These are phyloP conservation scores for Catharus minimus DNA, from an alignment of 2,113 vertebrate genomes.

Conservation along the genomic window DNA sequence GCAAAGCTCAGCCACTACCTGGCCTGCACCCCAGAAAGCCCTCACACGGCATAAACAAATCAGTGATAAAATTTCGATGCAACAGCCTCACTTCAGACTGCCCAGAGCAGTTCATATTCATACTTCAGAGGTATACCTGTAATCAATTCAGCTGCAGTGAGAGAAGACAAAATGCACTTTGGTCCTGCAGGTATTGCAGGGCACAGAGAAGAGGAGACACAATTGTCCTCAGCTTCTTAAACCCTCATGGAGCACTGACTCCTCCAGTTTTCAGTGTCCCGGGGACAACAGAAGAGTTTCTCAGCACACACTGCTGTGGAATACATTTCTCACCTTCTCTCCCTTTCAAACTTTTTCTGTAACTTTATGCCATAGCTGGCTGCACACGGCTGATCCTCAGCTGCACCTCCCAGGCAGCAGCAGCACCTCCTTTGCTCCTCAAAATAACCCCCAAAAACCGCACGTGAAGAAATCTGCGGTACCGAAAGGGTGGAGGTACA, in stretches of 20 bases:
- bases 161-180: neutral
- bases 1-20: neutral
- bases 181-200: fast-evolving
- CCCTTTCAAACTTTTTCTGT: neutral
- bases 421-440: neutral
- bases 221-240: neutral
- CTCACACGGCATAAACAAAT: neutral
- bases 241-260: neutral
- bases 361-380: neutral
- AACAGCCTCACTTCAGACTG: neutral
- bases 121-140: neutral
- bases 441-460: neutral
- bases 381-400: neutral
- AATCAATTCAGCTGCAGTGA: neutral
- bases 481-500: neutral
- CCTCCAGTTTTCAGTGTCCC: neutral
- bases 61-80: neutral
- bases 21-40: neutral
- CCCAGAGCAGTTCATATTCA: neutral
- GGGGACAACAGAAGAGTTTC: neutral
- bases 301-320: neutral
- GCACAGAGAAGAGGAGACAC: neutral
- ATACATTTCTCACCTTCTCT: neutral
- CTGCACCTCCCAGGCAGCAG: neutral
- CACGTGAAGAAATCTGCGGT: fast-evolving